Evolutionary conservation across 1,140 invertebrate genomes (phyloP).

Genomic region (Mizuhopecten yessoensis): DNA sequence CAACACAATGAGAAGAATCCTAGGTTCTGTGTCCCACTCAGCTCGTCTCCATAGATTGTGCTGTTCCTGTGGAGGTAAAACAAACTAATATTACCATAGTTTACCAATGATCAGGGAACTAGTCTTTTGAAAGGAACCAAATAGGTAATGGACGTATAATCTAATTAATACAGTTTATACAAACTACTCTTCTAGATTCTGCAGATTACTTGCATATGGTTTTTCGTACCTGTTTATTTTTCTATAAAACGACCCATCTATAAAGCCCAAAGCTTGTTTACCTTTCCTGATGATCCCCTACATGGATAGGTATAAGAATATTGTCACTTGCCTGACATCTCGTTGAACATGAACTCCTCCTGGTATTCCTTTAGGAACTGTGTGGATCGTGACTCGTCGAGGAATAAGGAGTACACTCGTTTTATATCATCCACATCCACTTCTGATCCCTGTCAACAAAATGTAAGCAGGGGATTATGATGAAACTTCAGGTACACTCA

Average conservation of each 20-base stretch:
- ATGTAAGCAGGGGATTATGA: neutral
- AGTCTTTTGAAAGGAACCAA: too few relatives aligned
- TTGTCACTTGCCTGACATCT: constrained; percentile 53
- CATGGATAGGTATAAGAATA: too few relatives aligned
- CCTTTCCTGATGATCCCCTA: too few relatives aligned
- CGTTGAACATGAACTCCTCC: constrained; percentile 96
- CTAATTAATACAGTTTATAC: too few relatives aligned
- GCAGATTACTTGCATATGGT: too few relatives aligned
- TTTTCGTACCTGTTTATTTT: too few relatives aligned
- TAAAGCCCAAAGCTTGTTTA: too few relatives aligned
- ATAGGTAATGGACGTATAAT: too few relatives aligned
- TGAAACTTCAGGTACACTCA: too few relatives aligned
- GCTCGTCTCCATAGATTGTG: neutral
- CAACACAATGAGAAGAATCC: neutral
- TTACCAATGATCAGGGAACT: neutral
- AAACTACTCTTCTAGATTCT: too few relatives aligned
- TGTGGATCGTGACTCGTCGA: constrained; percentile 96
- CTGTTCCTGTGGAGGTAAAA: neutral
- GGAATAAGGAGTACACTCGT: constrained; percentile 96
- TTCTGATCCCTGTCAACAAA: constrained; percentile 82
- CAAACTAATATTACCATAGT: neutral
- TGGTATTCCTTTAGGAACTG: constrained; percentile 98
- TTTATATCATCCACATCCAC: constrained; percentile 95
- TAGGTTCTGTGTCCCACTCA: neutral
- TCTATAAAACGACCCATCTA: too few relatives aligned